A percentile compares a stretch with the other conserved stretches of the same genome.
Conservation (phyloP, 2,797 vertebrate genomes). For the Somateria mollissima region DNA sequence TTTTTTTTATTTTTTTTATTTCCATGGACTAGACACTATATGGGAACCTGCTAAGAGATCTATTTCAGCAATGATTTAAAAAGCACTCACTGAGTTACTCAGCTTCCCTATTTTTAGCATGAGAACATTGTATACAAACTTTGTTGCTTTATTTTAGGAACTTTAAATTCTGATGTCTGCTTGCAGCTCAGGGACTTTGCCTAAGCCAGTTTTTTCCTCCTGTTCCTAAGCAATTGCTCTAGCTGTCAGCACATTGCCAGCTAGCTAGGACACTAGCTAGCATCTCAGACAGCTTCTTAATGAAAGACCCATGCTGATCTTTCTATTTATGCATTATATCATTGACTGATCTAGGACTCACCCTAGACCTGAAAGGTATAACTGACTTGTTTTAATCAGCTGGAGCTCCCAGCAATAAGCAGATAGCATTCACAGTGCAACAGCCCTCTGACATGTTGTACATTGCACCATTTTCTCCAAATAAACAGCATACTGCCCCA, state of each 20-base stretch:
- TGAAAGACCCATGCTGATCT: slow-evolving; percentile 4
- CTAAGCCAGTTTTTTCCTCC: background rate
- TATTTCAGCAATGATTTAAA: background rate
- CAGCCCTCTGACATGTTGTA: background rate
- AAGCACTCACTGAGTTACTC: background rate
- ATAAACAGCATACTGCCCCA: background rate
- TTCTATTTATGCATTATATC: slow-evolving; percentile 36
- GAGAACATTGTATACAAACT: background rate
- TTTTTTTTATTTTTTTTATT: background rate
- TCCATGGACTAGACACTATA: background rate
- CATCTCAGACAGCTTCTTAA: slow-evolving; percentile 6
- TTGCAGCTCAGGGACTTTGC: background rate
- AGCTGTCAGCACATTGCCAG: background rate
- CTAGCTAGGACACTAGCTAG: background rate
- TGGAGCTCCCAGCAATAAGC: background rate
- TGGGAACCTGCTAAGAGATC: background rate
- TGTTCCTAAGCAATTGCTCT: slow-evolving; percentile 9
- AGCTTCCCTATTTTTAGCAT: background rate
- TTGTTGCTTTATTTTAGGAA: background rate
- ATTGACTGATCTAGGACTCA: slow-evolving; percentile 14
- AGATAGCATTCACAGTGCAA: background rate
- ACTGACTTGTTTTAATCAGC: background rate
- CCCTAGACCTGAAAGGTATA: background rate
- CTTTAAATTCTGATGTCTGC: background rate
- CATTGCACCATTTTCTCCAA: background rate